Conservation (phyloP, 1,140 invertebrate species). For the Triops cancriformis region DNA sequence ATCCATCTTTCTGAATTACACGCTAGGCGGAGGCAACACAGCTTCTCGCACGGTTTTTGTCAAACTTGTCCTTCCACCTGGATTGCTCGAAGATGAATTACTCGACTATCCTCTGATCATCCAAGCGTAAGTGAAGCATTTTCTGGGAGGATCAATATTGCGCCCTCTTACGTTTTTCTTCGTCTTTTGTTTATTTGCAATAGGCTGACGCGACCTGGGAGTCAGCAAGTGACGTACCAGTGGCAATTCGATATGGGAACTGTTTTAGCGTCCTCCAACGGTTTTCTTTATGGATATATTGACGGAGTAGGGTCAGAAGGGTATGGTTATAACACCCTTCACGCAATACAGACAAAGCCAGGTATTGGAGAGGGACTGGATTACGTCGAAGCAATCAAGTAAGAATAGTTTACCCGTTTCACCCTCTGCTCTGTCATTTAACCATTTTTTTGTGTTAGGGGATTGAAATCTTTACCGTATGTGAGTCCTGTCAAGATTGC, state of each 20-base stretch:
- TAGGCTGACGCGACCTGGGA: slow-evolving; percentile 49
- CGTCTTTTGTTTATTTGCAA: neutral
- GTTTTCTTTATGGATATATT: neutral
- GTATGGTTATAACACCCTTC: neutral
- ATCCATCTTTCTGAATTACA: slow-evolving; percentile 16
- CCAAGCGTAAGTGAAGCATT: slow-evolving; percentile 57
- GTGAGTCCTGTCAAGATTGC: slow-evolving; percentile 25
- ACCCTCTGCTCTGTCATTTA: neutral
- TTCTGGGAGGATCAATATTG: neutral
- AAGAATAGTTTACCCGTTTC: slow-evolving; percentile 10
- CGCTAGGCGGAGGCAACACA: slow-evolving; percentile 7
- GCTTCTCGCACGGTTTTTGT: slow-evolving; percentile 40
- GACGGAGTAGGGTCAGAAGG: slow-evolving; percentile 16
- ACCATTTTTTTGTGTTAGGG: neutral
- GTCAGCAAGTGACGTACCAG: slow-evolving; percentile 62
- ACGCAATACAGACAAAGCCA: slow-evolving; percentile 50
- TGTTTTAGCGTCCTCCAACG: slow-evolving; percentile 46
- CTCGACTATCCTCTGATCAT: slow-evolving; percentile 69
- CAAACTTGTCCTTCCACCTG: slow-evolving; percentile 60
- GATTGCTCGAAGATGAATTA: slow-evolving; percentile 68
- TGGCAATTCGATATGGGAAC: slow-evolving; percentile 65
- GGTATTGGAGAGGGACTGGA: slow-evolving; percentile 47
- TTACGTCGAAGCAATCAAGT: slow-evolving; percentile 43
- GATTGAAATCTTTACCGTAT: slow-evolving; percentile 22
- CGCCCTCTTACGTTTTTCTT: neutral